phyloP scores from a whole-genome alignment of 2,888 invertebrate genomes.

The Congeria kusceri region DNA sequence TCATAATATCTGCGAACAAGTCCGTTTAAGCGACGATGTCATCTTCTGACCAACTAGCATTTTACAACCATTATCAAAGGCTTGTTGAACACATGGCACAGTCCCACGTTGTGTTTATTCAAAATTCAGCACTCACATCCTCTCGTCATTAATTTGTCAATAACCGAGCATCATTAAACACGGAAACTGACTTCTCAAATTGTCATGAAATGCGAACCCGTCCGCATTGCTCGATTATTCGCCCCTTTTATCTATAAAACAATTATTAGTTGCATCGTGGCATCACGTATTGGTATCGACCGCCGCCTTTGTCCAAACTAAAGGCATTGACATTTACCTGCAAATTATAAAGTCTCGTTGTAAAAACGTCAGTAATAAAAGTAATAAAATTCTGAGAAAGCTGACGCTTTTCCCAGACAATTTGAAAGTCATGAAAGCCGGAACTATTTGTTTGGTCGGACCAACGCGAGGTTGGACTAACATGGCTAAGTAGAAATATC shows the following conservation, averaged over 20 bases:
- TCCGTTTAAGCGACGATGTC: too few species aligned
- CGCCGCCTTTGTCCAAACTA: conserved; percentile 20
- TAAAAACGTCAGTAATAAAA: conserved; percentile 26
- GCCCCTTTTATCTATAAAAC: conserved; percentile 29
- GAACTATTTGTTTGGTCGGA: not conserved
- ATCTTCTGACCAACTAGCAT: too few species aligned
- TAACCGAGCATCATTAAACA: conserved; percentile 3
- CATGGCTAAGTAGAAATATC: too few species aligned
- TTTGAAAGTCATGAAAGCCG: conserved; percentile 46
- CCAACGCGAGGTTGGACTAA: too few species aligned
- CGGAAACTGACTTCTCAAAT: conserved; percentile 2
- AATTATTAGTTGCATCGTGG: conserved; percentile 30
- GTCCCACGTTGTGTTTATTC: conserved; percentile 3
- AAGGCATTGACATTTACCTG: conserved; percentile 48
- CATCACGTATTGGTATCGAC: conserved; percentile 44
- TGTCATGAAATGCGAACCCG: not conserved
- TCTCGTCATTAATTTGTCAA: not conserved
- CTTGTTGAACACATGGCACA: not conserved
- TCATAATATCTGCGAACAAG: too few species aligned
- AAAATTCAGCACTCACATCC: not conserved
- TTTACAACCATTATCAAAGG: too few species aligned
- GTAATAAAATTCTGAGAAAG: conserved; percentile 40
- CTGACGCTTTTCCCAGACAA: conserved; percentile 47
- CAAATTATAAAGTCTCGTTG: not conserved
- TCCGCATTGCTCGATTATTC: not conserved